Percentiles rank a stretch among this genome's conserved stretches.
These are phyloP conservation scores for Hemicentrotus pulcherrimus DNA, from an alignment of 35 echinoderm and acorn worm species.

Conservation along the genomic window DNA sequence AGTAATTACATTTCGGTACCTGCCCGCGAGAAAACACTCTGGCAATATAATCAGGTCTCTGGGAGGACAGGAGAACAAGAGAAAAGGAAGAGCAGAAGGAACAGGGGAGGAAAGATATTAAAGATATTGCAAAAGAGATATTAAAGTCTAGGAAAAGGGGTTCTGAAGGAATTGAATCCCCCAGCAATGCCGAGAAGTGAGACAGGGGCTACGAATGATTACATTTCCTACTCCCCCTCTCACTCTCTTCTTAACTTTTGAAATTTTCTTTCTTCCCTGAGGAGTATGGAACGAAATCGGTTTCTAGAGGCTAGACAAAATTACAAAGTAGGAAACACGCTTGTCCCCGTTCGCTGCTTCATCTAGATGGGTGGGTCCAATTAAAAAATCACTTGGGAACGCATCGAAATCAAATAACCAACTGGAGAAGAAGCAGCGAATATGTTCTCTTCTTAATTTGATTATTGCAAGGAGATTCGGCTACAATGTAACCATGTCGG, in stretches of 20 bases:
- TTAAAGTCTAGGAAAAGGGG: not conserved
- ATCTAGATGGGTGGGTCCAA: not conserved
- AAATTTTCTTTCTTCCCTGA: not conserved
- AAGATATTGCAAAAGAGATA: not conserved
- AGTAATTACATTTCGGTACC: not conserved
- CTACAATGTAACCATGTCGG: not conserved
- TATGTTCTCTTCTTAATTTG: not conserved
- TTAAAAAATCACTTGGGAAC: not conserved
- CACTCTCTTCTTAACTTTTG: not conserved
- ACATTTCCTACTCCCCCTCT: not conserved
- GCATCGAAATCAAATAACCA: not conserved
- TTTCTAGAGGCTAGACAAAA: not conserved
- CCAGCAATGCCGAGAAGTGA: not conserved
- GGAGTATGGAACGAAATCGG: not conserved
- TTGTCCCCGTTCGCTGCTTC: not conserved
- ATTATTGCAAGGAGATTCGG: not conserved
- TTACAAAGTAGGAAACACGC: not conserved
- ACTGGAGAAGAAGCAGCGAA: not conserved
- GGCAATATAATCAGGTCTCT: not conserved
- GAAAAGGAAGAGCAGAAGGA: not conserved
- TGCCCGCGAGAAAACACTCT: not conserved
- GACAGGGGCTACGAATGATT: not conserved
- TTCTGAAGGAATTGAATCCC: not conserved
- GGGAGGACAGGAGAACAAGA: not conserved
- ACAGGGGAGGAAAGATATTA: not conserved